Percentiles rank a stretch among this genome's conserved stretches.
Conservation (phyloP, 2,113 vertebrate species). For the Colius striatus region DNA sequence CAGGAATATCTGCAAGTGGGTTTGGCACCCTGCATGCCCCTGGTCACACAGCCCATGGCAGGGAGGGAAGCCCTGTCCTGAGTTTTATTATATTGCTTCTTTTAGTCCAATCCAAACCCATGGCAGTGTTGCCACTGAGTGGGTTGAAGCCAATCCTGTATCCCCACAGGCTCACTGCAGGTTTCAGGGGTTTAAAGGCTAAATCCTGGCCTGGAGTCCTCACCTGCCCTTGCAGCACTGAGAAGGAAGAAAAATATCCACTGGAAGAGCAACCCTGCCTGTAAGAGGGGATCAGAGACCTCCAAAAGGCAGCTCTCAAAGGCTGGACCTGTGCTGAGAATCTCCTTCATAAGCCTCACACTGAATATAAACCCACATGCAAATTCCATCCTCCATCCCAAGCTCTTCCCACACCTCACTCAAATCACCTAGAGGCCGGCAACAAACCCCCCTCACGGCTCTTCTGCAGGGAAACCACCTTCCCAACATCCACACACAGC, state of each 20-base stretch:
- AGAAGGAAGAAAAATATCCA: neutral
- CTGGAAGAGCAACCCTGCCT: neutral
- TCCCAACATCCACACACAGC: neutral
- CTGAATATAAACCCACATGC: neutral
- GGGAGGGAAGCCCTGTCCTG: neutral
- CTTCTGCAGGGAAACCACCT: conserved; percentile 15
- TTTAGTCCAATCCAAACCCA: neutral
- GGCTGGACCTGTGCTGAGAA: neutral
- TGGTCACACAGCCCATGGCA: neutral
- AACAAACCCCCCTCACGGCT: neutral
- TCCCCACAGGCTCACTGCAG: neutral
- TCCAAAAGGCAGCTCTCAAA: neutral
- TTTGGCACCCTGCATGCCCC: fast-evolving
- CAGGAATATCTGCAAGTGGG: neutral
- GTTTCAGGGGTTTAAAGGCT: neutral
- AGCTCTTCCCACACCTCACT: neutral
- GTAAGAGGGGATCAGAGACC: neutral
- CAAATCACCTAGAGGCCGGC: neutral
- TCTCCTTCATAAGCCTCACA: neutral
- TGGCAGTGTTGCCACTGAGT: neutral
- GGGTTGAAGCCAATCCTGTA: neutral
- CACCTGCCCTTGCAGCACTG: neutral
- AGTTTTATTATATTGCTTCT: neutral
- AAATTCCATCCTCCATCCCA: neutral
- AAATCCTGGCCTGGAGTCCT: neutral